phyloP scores from a whole-genome alignment of 2,888 invertebrate genomes.

The Pollenia amentaria region DNA sequence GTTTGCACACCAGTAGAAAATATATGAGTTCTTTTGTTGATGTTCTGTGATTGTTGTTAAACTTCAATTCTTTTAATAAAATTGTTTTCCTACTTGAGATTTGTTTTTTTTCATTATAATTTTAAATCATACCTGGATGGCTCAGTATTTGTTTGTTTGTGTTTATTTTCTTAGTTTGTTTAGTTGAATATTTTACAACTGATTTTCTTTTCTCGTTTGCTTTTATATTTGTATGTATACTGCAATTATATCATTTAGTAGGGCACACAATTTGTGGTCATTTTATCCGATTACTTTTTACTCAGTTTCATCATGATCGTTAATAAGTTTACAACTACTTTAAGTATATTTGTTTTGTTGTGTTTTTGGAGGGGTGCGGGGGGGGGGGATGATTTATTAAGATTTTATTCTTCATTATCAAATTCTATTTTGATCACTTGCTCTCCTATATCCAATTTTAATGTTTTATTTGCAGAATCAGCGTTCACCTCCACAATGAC shows the following conservation, averaged over 20 bases:
- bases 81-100: conserved; percentile 36
- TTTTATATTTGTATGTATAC: neutral
- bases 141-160: conserved; percentile 70
- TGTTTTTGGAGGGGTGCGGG: neutral
- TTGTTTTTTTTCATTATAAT: conserved; percentile 37
- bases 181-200: conserved; percentile 18
- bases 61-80: conserved; percentile 57
- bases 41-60: conserved; percentile 61
- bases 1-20: conserved; percentile 46
- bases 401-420: conserved; percentile 71
- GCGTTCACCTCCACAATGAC: conserved; percentile 76
- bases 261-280: neutral
- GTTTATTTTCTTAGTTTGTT: conserved; percentile 3
- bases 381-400: conserved; percentile 18
- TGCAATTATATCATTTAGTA: neutral
- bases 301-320: conserved; percentile 7
- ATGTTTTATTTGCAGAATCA: conserved; percentile 59
- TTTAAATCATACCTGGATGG: conserved; percentile 76
- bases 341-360: conserved; percentile 18
- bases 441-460: conserved; percentile 77
- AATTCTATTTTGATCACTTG: conserved; percentile 83
- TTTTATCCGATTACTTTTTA: neutral
- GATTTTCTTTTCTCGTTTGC: conserved; percentile 36
- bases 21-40: conserved; percentile 32
- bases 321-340: conserved; percentile 42